Base-by-base conservation (phyloP, 2,113 vertebrate species). In the Xenus cinereus region DNA sequence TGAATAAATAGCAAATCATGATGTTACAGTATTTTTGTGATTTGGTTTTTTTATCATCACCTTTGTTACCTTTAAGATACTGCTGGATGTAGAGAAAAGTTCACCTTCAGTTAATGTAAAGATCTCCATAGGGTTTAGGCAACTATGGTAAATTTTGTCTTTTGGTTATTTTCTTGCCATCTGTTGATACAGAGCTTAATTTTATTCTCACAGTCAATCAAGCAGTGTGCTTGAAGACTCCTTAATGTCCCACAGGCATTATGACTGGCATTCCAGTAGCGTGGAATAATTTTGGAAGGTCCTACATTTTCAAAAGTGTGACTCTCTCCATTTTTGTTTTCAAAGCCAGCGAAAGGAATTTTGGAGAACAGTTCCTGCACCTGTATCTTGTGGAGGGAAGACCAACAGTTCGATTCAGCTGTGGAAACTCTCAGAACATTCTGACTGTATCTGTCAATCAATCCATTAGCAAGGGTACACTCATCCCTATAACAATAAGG, bases 371-470 rank as follows among this genome's bases (percentile, higher is more conserved):
- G 14, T 99, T 99, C 90, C 98, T 99, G 85, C 98, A 99, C 51
- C 93, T 99, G n/a, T 99, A 99, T 92, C 98, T 99, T 71, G 81
- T 98, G 94, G 98, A 99, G 79, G 98, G 98, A 93, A 98, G 64
- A 83, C 98, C 97, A n/a, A 97, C 93, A 41, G 97, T 97, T 95
- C 96, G 96, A 80, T 95, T 99, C 11, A 94, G 98, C 56, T 99
- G 98, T 91, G 97, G 98, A 92, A 94, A 68, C 54, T 94, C 95
- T 62, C 96, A 87, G 84, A 97, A 96, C 45, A 90, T 98, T 91
- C 94, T 99, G 96, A 98, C 90, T 74, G 94, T 97, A 24, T 97
- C 97, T 20, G 54, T 97, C 59, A 97, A 90, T 43, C 97, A 98
- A 12, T 98, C 77, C 74, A 93, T 99, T 94, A 98, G 84, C 89